Conservation (phyloP, 2,888 invertebrate genomes). For the Parnassius apollo region DNA sequence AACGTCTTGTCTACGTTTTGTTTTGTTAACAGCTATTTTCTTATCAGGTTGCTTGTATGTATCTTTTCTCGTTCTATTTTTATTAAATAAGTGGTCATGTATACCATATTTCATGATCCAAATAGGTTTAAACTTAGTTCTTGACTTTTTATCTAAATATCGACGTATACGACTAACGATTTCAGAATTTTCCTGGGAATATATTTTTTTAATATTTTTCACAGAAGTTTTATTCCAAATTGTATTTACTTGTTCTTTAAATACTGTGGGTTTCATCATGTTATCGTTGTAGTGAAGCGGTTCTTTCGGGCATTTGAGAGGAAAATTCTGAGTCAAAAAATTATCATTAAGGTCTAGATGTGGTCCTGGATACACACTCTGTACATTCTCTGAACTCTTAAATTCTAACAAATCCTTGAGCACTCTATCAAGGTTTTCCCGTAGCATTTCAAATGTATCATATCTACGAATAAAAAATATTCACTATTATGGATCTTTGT, state of each 20-base stretch:
- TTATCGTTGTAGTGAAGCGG: background rate
- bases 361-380: constrained; percentile 60
- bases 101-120: constrained; percentile 43
- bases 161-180: constrained; percentile 62
- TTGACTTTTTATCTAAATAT: constrained; percentile 56
- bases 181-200: constrained; percentile 42
- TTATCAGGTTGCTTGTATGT: constrained; percentile 5
- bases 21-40: constrained; percentile 10
- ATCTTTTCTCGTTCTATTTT: constrained; percentile 28
- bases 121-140: constrained; percentile 40
- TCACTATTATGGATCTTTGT: background rate
- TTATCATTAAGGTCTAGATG: constrained; percentile 55
- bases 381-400: constrained; percentile 52
- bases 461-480: constrained; percentile 68
- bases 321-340: constrained; percentile 41
- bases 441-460: constrained; percentile 94
- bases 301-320: constrained; percentile 21
- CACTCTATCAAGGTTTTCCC: constrained; percentile 88
- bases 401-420: constrained; percentile 85
- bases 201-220: constrained; percentile 26
- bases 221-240: constrained; percentile 29
- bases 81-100: constrained; percentile 35
- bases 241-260: constrained; percentile 4
- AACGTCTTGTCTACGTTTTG: constrained; percentile 13
- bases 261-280: background rate